phyloP scores from a whole-genome alignment of 1,140 invertebrate genomes.

The Drosophila biarmipes region DNA sequence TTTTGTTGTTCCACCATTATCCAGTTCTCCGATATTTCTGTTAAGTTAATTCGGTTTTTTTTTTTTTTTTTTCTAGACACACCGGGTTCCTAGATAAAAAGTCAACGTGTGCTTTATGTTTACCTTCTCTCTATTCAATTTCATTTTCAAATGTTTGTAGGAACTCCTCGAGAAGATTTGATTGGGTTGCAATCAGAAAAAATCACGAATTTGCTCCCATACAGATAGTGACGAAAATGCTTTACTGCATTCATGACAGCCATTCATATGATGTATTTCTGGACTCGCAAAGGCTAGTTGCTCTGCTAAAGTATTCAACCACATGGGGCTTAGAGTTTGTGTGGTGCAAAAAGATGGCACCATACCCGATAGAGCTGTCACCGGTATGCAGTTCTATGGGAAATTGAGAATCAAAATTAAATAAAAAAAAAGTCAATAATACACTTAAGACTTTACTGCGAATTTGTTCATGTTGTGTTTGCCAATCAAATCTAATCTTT shows the following conservation, averaged over 20 bases:
- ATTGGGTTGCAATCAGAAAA: neutral
- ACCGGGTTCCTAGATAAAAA: neutral
- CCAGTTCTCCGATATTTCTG: neutral
- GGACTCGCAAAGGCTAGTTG: neutral
- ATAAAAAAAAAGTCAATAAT: neutral
- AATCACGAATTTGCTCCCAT: neutral
- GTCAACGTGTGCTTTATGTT: neutral
- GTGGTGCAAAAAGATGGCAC: neutral
- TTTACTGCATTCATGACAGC: neutral
- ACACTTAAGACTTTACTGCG: neutral
- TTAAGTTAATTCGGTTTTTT: neutral
- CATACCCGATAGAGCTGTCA: neutral
- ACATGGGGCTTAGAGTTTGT: neutral
- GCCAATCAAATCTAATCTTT: neutral
- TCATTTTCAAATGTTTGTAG: slow-evolving; percentile 1
- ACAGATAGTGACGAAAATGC: slow-evolving; percentile 9
- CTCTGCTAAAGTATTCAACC: neutral
- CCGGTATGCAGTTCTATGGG: neutral
- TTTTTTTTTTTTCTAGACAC: too few species aligned
- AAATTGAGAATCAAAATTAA: neutral
- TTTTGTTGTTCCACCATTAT: neutral
- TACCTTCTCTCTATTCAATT: neutral
- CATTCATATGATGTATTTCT: neutral
- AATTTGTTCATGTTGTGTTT: neutral
- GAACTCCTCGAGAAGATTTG: neutral